Conservation (phyloP, 2,888 invertebrate genomes). For the Ferrisia virgata region DNA sequence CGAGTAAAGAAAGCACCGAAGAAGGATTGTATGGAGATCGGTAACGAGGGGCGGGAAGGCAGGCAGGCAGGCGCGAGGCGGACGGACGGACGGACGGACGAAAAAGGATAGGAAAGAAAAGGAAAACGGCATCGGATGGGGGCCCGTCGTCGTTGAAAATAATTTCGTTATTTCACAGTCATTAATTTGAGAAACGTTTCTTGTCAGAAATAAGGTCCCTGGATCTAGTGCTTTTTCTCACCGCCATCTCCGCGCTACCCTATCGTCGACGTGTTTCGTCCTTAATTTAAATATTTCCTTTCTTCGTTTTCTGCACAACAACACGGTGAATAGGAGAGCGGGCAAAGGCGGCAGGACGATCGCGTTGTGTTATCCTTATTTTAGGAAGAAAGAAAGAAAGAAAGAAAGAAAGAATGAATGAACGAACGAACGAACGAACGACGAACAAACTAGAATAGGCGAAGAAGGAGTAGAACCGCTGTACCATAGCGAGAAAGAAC, state of each 20-base stretch:
- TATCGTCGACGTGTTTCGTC: background rate
- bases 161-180: conserved; percentile 46
- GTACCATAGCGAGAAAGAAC: conserved; percentile 1
- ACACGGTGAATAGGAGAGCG: background rate
- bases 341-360: conserved; percentile 31
- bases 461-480: background rate
- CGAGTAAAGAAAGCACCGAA: no score
- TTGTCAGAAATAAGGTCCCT: conserved; percentile 46
- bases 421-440: no score
- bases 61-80: no score
- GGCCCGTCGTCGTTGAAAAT: conserved; percentile 42
- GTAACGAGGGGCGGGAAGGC: no score
- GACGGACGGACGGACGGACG: no score
- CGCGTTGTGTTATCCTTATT: conserved; percentile 39
- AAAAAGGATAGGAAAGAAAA: no score
- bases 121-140: no score
- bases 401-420: no score
- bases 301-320: conserved; percentile 34
- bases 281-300: background rate
- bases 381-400: background rate
- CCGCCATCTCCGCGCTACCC: background rate
- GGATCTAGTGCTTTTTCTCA: conserved; percentile 43
- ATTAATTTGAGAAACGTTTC: conserved; percentile 46
- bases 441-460: no score
- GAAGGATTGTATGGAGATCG: no score